A percentile compares a stretch with the other conserved stretches of the same genome.
phyloP scores from a whole-genome alignment of 35 echinoderm and acorn worm genomes.

The Diadema setosum region DNA sequence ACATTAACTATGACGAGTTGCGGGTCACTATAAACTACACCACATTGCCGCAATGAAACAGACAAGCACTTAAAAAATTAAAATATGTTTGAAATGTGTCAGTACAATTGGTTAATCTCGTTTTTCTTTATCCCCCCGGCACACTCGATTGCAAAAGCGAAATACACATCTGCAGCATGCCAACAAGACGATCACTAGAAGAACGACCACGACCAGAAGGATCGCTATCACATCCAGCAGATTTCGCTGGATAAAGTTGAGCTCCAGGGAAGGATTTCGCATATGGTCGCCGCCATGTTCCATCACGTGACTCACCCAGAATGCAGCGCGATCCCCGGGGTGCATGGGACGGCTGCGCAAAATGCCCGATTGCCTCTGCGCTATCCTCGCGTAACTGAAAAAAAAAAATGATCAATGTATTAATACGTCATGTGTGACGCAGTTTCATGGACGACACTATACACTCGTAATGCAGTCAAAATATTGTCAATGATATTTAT shows the following conservation, averaged over 20 bases:
- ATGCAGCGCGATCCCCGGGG: background rate
- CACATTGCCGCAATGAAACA: no score
- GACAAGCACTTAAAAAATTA: no score
- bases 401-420: background rate
- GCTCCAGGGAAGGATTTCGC: slow-evolving; percentile 8
- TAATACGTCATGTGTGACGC: no score
- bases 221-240: slow-evolving; percentile 28
- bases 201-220: background rate
- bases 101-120: background rate
- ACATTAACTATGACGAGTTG: no score
- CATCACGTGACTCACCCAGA: slow-evolving; percentile 12
- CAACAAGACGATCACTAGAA: background rate
- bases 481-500: no score
- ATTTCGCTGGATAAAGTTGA: slow-evolving; percentile 20
- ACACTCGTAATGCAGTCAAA: no score
- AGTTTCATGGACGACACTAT: no score
- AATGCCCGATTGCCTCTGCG: background rate
- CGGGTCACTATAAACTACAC: no score
- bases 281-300: slow-evolving; percentile 34
- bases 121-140: slow-evolving; percentile 1
- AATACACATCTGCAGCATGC: background rate
- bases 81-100: no score
- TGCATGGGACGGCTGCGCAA: background rate
- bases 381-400: background rate
- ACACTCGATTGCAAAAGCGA: background rate